Evolutionary conservation across 2,888 invertebrate species (phyloP), one percentile per base, ranked within the genome.

Genomic region (Nemapogon koenigi): DNA sequence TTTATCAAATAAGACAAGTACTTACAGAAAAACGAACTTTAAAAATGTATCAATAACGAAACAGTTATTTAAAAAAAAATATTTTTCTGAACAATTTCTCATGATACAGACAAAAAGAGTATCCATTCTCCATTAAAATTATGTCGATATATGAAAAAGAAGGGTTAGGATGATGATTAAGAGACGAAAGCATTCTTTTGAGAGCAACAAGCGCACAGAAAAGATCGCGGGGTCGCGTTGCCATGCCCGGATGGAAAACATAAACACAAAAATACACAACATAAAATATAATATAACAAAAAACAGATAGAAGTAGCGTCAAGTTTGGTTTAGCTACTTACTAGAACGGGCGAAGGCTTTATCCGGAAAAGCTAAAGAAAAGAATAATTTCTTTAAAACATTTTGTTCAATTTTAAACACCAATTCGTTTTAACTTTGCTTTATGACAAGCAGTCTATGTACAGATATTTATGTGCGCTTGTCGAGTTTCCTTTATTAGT

Each of bases 301-400:
- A 35, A 26, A 27, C 36, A 36, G 16, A 16, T 27, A 8, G 64
- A 63, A 68, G 76, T 76, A 76, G 75, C 76, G 67, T 60, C 54
- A 55, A 62, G 58, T 18, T 19, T 13, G 33, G 18, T 33, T 31
- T 14, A 66, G 73, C 78, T 94, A 94, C 94, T 94, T 94, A 94
- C 94, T 88, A 94, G 90, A 82, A 94, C 94, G 86, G 94, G 94
- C 84, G 93, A 92, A 83, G 94, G 94, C 89, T 91, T 94, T 85
- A 94, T 94, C 94, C 94, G 92, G 93, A 94, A 94, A 87, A 94
- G 92, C 94, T 94, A 87, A 83, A 82, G 65, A 71, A 73, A 72
- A 73, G 70, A 75, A 73, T 59, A 65, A 61, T 63, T 54, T 41
- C 57, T 52, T 52, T 57, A 53, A 55, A 49, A 50, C 54, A 57